phyloP scores from a whole-genome alignment of 2,113 vertebrate genomes.

The Aix galericulata region DNA sequence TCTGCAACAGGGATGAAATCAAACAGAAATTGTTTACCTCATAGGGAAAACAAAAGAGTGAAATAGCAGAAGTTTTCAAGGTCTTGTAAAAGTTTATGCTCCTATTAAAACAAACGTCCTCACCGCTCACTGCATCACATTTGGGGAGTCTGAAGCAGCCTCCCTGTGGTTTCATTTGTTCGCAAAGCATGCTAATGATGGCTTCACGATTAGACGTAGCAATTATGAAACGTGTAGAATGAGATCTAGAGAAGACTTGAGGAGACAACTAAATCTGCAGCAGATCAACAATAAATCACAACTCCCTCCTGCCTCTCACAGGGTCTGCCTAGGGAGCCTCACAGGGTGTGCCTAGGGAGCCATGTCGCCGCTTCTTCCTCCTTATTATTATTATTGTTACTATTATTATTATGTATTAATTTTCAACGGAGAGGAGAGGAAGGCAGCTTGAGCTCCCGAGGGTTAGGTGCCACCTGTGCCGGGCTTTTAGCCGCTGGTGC shows the following conservation, averaged over 20 bases:
- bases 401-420: not conserved
- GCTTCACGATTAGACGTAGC: not conserved
- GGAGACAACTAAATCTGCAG: not conserved
- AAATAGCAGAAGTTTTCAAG: not conserved
- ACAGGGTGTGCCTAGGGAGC: too few relatives aligned
- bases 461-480: rapidly evolving
- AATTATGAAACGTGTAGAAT: rapidly evolving
- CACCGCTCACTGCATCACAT: not conserved
- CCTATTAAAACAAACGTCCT: not conserved
- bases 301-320: not conserved
- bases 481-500: rapidly evolving
- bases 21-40: not conserved
- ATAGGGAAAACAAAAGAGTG: not conserved
- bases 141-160: not conserved
- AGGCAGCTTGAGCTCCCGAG: not conserved
- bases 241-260: not conserved
- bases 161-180: not conserved
- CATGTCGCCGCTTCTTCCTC: too few relatives aligned
- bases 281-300: not conserved
- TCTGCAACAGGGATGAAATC: constrained; percentile 17
- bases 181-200: not conserved
- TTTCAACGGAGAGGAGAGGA: rapidly evolving
- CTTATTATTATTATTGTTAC: too few relatives aligned
- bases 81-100: not conserved
- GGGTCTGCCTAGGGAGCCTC: not conserved